phyloP scores from a whole-genome alignment of 2,797 vertebrate species.

The Phataginus tetradactyla region DNA sequence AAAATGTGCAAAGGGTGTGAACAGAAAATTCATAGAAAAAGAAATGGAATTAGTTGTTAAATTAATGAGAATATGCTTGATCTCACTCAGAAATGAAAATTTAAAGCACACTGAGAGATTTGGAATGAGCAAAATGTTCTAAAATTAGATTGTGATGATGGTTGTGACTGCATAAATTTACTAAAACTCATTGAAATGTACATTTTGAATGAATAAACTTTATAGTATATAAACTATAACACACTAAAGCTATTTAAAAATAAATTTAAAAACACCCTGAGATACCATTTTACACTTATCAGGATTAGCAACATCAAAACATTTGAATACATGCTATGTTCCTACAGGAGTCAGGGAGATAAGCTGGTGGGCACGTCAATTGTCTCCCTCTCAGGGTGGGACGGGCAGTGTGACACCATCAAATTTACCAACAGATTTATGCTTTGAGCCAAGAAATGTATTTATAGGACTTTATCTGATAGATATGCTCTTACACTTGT shows the following conservation, averaged over 20 bases:
- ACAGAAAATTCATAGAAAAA: neutral
- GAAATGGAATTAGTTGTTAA: neutral
- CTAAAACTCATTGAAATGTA: neutral
- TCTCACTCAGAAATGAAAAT: neutral
- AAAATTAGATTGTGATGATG: neutral
- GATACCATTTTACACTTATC: neutral
- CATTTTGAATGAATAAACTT: neutral
- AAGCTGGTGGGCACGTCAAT: neutral
- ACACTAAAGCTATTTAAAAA: neutral
- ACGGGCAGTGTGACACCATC: neutral
- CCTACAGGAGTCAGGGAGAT: fast-evolving
- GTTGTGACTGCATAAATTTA: neutral
- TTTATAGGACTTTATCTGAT: neutral
- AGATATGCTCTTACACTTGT: neutral
- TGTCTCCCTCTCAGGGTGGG: too few relatives aligned
- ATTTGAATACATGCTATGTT: neutral
- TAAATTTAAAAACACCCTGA: neutral
- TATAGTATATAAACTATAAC: neutral
- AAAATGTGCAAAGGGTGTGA: neutral
- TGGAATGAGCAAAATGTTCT: neutral
- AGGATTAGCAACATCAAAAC: neutral
- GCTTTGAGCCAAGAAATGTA: neutral
- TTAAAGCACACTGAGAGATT: neutral
- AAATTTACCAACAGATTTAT: neutral
- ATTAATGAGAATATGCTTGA: neutral